Percentiles rank a stretch among this genome's conserved stretches.
Conservation (phyloP, 2,113 vertebrate species). For the Epinephelus fuscoguttatus region DNA sequence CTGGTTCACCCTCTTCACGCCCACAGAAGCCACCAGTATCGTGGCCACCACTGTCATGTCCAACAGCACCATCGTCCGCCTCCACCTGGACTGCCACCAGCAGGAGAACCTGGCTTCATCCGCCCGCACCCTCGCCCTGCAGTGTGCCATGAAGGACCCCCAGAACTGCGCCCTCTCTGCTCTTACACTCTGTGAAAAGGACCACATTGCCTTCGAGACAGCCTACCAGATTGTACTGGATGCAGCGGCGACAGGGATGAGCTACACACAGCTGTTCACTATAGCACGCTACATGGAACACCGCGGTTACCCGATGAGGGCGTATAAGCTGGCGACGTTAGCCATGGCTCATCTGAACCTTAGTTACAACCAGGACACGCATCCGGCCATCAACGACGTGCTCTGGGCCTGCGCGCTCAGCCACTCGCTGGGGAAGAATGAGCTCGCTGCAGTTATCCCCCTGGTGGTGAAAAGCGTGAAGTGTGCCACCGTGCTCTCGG, state of each 20-base stretch:
- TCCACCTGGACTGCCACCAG: slow-evolving; percentile 97
- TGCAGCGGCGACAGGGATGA: slow-evolving; percentile 95
- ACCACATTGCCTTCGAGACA: slow-evolving; percentile 99
- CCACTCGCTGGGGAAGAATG: slow-evolving; percentile 98
- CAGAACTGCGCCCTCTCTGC: slow-evolving; percentile 98
- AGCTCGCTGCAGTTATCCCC: slow-evolving; percentile 96
- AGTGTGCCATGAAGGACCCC: slow-evolving; percentile 99
- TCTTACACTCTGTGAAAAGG: slow-evolving; percentile 98
- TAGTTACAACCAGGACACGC: slow-evolving; percentile 99
- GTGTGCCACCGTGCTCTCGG: slow-evolving; percentile 97
- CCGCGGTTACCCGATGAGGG: slow-evolving; percentile 96
- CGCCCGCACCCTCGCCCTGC: slow-evolving; percentile 94
- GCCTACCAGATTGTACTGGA: slow-evolving; percentile 99
- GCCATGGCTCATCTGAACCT: slow-evolving; percentile 99
- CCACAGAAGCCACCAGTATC: slow-evolving; percentile 98
- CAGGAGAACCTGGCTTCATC: slow-evolving; percentile 97
- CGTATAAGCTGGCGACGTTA: slow-evolving; percentile 96
- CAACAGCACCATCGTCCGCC: slow-evolving; percentile 96
- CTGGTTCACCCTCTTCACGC: slow-evolving; percentile 99
- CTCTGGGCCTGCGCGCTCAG: slow-evolving; percentile 99
- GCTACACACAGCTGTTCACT: slow-evolving; percentile 98
- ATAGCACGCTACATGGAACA: slow-evolving; percentile 99
- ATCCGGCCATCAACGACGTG: slow-evolving; percentile 98
- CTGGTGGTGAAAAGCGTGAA: slow-evolving; percentile 98
- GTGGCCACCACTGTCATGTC: slow-evolving; percentile 98